A percentile compares a stretch with the other conserved stretches of the same genome.
phyloP scores from a whole-genome alignment of 2,797 vertebrate genomes.

The Siniperca scherzeri region DNA sequence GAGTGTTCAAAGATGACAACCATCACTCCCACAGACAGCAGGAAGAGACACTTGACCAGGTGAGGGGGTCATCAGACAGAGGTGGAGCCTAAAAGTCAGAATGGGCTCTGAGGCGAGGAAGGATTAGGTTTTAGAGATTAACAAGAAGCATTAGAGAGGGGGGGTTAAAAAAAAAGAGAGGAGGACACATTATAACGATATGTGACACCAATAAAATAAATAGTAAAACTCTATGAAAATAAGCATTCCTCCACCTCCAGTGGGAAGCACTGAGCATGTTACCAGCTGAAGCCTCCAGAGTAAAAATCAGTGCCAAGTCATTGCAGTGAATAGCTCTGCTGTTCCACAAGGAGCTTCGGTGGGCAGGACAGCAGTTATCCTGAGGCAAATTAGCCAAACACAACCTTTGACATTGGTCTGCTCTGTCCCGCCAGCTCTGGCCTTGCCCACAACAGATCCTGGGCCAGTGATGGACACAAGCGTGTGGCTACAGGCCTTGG shows the following conservation, averaged over 20 bases:
- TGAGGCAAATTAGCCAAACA: constrained; percentile 62
- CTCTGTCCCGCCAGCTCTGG: constrained; percentile 37
- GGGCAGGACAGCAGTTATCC: constrained; percentile 35
- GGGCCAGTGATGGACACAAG: constrained; percentile 46
- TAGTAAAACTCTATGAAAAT: neutral
- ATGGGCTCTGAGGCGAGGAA: neutral
- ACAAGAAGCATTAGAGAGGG: neutral
- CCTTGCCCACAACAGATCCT: constrained; percentile 27
- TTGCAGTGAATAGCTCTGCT: constrained; percentile 38
- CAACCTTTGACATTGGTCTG: constrained; percentile 59
- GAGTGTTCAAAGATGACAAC: constrained; percentile 9
- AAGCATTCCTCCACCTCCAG: neutral
- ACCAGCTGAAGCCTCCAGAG: neutral
- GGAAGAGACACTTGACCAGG: constrained; percentile 26
- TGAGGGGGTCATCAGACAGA: constrained; percentile 1
- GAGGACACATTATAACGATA: neutral
- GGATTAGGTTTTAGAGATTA: neutral
- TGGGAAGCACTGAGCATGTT: constrained; percentile 24
- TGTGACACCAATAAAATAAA: neutral
- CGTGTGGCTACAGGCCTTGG: constrained; percentile 21
- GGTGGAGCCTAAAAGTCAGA: neutral
- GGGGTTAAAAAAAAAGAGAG: too few species aligned
- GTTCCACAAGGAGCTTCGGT: constrained; percentile 34
- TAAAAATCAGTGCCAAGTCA: constrained; percentile 1
- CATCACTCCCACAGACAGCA: neutral